Conservation (phyloP, 2,113 vertebrate species). For the Gallinago undulata region DNA sequence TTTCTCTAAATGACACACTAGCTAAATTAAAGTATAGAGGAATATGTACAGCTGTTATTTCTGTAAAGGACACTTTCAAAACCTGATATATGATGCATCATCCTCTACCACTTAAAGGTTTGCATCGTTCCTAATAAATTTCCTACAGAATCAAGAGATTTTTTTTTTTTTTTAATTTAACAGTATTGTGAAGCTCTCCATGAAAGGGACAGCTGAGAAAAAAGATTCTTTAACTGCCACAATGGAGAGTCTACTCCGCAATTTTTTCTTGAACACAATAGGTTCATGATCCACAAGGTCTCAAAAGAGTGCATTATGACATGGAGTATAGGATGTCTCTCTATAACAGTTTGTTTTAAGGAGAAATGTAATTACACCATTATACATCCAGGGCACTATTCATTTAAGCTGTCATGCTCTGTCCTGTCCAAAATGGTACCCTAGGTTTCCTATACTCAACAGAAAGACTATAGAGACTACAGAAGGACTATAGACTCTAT, state of each 20-base stretch:
- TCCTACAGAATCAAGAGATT: background rate
- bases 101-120: background rate
- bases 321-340: rapidly evolving
- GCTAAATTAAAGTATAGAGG: background rate
- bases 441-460: background rate
- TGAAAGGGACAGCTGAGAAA: background rate
- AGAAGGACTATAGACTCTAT: too few relatives aligned
- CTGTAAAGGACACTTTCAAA: background rate
- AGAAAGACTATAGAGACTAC: background rate
- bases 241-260: background rate
- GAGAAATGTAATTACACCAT: background rate
- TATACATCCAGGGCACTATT: background rate
- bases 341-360: background rate
- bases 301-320: background rate
- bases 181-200: background rate
- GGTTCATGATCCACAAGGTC: background rate
- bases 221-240: background rate
- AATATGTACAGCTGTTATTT: background rate
- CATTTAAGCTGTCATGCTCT: background rate
- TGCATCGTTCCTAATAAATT: background rate
- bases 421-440: background rate
- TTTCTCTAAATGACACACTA: background rate
- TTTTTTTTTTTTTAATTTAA: background rate
- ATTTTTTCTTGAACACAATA: background rate
- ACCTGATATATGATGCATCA: background rate